phyloP scores from a whole-genome alignment of 2,888 invertebrate species.

The Mimumesa dahlbomi region DNA sequence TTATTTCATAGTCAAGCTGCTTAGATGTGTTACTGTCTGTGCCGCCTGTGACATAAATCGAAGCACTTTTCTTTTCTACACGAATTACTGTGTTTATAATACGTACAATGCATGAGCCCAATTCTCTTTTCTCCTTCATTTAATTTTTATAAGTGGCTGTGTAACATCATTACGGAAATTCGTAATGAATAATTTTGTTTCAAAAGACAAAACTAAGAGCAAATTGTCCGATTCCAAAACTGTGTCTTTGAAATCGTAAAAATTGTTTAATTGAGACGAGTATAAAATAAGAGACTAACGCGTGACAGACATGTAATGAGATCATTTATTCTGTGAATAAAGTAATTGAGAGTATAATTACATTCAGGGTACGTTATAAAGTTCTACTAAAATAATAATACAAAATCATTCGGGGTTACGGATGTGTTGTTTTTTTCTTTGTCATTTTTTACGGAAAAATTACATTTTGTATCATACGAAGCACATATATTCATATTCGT shows the following conservation, averaged over 20 bases:
- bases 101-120: constrained; percentile 6
- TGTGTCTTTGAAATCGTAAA: constrained; percentile 4
- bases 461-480: constrained; percentile 5
- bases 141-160: neutral
- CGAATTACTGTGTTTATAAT: neutral
- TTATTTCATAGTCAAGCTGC: constrained; percentile 71
- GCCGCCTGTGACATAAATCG: constrained; percentile 45
- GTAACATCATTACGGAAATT: too few species aligned
- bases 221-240: neutral
- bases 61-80: neutral
- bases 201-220: neutral
- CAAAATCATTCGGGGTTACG: constrained; percentile 1
- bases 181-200: neutral
- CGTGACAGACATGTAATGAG: constrained; percentile 15
- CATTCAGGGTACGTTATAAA: constrained; percentile 21
- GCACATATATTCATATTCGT: constrained; percentile 14
- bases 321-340: constrained; percentile 32
- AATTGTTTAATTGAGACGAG: neutral
- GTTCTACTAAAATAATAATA: constrained; percentile 2
- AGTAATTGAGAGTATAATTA: constrained; percentile 12
- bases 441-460: neutral
- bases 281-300: constrained; percentile 14
- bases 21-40: constrained; percentile 65
- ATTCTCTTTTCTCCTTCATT: too few species aligned
- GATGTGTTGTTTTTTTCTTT: constrained; percentile 3